These are phyloP conservation scores for Drosophila paranaensis DNA, from an alignment of 2,888 invertebrate genomes.

Conservation along the genomic window DNA sequence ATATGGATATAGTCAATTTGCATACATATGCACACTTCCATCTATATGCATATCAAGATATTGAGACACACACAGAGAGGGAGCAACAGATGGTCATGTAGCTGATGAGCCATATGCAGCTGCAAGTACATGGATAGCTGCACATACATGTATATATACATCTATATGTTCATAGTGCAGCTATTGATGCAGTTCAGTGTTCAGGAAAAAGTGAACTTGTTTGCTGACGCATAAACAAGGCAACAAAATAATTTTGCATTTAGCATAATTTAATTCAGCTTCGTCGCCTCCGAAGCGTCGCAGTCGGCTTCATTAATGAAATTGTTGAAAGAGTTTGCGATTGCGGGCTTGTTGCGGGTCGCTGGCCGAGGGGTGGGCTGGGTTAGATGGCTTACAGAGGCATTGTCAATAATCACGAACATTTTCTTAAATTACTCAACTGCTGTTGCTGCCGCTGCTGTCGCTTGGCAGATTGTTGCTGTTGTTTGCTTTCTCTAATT, in stretches of 20 bases:
- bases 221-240: slow-evolving; percentile 13
- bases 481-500: slow-evolving; percentile 66
- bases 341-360: slow-evolving; percentile 15
- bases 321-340: slow-evolving; percentile 41
- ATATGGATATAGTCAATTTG: neutral
- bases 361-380: neutral
- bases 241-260: slow-evolving; percentile 41
- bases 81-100: neutral
- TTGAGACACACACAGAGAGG: neutral
- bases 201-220: slow-evolving; percentile 10
- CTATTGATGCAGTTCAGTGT: slow-evolving; percentile 1
- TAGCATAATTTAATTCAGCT: slow-evolving; percentile 40
- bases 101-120: neutral
- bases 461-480: slow-evolving; percentile 32
- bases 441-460: slow-evolving; percentile 17
- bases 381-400: slow-evolving; percentile 17
- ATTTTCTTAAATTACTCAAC: slow-evolving; percentile 37
- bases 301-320: slow-evolving; percentile 35
- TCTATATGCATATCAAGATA: too few relatives aligned
- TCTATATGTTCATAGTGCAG: neutral
- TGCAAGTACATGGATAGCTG: neutral
- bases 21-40: neutral
- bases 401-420: slow-evolving; percentile 26
- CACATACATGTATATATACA: neutral
- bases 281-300: slow-evolving; percentile 12